Conservation (phyloP, 2,113 vertebrate species). For the Tragelaphus buxtoni region DNA sequence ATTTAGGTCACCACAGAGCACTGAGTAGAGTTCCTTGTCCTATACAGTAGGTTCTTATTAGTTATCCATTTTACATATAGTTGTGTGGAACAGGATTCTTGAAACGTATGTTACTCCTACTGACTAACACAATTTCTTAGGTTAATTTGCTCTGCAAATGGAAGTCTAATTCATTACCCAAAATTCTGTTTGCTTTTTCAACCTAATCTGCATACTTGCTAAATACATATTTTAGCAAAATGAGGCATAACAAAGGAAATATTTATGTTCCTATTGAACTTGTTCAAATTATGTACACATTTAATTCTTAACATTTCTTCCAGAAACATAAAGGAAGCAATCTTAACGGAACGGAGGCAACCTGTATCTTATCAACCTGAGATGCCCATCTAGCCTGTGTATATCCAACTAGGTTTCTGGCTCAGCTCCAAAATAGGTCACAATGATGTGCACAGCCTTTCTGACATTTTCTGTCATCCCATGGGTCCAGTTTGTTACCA, state of each 20-base stretch:
- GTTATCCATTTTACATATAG: neutral
- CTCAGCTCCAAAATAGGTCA: slow-evolving; percentile 39
- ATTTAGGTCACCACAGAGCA: neutral
- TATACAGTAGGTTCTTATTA: neutral
- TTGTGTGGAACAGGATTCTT: neutral
- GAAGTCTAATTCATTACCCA: neutral
- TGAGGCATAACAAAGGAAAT: neutral
- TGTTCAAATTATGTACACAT: neutral
- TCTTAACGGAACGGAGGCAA: neutral
- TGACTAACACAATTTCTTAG: neutral
- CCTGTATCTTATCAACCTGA: neutral
- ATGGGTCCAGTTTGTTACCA: neutral
- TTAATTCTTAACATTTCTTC: neutral
- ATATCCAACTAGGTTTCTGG: neutral
- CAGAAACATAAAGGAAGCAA: neutral
- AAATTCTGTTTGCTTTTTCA: neutral
- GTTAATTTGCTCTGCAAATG: neutral
- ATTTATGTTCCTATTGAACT: neutral
- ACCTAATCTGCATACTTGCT: neutral
- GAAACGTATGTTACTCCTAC: neutral
- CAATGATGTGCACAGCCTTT: neutral
- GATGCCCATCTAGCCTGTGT: neutral
- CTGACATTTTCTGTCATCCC: neutral
- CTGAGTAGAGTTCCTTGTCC: neutral
- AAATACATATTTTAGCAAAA: slow-evolving; percentile 35